Evolutionary conservation across 2,113 vertebrate genomes (phyloP).

Genomic region (Ptychochromis oligacanthus): DNA sequence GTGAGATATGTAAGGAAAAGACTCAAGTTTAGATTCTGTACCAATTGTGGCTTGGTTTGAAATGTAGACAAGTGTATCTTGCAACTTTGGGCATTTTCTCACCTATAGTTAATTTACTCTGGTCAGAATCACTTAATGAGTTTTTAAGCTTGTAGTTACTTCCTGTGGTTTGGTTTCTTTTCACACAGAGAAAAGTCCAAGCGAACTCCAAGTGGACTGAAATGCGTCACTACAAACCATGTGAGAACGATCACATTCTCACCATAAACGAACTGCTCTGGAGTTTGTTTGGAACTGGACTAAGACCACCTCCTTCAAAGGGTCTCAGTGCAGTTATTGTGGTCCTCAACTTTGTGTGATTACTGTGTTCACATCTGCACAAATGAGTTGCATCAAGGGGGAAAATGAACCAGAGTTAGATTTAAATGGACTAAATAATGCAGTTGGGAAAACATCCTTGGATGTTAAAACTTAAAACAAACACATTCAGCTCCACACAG

Average conservation of each 20-base stretch:
- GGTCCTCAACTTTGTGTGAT: background rate
- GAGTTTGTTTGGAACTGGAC: too few relatives aligned
- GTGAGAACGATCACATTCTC: too few relatives aligned
- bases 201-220: too few relatives aligned
- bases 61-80: background rate
- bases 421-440: background rate
- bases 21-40: background rate
- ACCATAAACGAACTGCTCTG: too few relatives aligned
- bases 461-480: slow-evolving; percentile 1
- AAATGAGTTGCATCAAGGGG: background rate
- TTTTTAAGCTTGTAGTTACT: too few relatives aligned
- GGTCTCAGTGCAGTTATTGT: background rate
- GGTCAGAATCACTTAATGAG: too few relatives aligned
- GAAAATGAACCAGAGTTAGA: background rate
- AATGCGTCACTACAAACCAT: too few relatives aligned
- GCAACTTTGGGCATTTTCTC: too few relatives aligned
- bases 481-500: background rate
- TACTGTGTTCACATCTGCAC: background rate
- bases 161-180: too few relatives aligned
- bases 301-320: too few relatives aligned
- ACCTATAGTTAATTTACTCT: too few relatives aligned
- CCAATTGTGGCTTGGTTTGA: background rate
- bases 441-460: background rate
- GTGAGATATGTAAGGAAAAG: background rate
- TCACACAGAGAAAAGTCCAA: too few relatives aligned